These are phyloP conservation scores for Leptinotarsa defecta DNA, from an alignment of 1,140 invertebrate species.

Conservation along the genomic window DNA sequence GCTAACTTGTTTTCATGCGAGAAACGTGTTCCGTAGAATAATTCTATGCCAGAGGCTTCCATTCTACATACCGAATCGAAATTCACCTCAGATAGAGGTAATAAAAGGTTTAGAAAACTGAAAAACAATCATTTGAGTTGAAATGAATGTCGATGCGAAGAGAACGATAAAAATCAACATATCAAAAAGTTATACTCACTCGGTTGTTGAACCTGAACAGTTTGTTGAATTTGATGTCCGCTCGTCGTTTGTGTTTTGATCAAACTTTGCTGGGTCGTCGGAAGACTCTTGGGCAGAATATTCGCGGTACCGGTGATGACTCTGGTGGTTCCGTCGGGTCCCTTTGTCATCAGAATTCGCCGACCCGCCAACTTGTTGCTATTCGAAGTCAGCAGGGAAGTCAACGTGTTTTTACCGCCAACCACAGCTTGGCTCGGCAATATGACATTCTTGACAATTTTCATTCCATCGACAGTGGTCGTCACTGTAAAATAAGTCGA, in stretches of 20 bases:
- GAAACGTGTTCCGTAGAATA: no score
- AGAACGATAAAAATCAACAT: background rate
- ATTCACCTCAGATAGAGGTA: no score
- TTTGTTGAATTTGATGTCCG: constrained; percentile 37
- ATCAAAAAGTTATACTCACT: constrained; percentile 33
- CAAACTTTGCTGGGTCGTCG: constrained; percentile 44
- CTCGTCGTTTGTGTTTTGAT: constrained; percentile 51
- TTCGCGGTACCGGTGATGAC: constrained; percentile 67
- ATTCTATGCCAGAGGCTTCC: no score
- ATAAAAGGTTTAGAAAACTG: no score
- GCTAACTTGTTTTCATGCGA: no score
- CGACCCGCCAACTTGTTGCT: constrained; percentile 71
- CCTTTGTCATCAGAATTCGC: constrained; percentile 81
- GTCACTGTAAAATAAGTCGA: constrained; percentile 39
- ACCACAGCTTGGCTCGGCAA: constrained; percentile 62
- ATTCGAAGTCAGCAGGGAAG: constrained; percentile 68
- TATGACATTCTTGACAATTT: constrained; percentile 66
- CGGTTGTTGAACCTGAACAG: constrained; percentile 45
- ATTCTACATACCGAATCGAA: no score
- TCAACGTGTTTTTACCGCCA: constrained; percentile 69
- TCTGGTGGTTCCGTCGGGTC: constrained; percentile 75
- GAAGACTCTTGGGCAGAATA: constrained; percentile 59
- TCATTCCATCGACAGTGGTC: constrained; percentile 62
- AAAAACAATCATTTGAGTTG: no score
- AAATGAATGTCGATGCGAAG: no score